Evolutionary conservation across 2,888 invertebrate species (phyloP).

Genomic region (Chrysolina americana): DNA sequence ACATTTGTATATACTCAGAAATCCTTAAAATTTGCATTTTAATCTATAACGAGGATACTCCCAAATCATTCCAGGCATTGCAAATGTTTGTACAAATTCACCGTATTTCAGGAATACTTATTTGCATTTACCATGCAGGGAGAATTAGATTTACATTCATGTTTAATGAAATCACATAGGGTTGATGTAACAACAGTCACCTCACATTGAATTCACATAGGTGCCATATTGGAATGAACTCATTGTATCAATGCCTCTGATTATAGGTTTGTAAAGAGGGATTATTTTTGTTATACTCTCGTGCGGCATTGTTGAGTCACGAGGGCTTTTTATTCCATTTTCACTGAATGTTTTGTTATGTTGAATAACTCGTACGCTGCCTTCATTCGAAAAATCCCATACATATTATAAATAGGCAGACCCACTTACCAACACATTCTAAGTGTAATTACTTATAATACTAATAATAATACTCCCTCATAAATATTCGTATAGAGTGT

Average conservation of each 20-base stretch:
- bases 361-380: not conserved
- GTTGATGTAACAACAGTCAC: constrained; percentile 18
- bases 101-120: constrained; percentile 20
- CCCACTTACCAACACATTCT: too few species aligned
- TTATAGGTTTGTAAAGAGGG: constrained; percentile 25
- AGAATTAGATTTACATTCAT: constrained; percentile 7
- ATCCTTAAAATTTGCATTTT: constrained; percentile 61
- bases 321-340: not conserved
- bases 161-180: constrained; percentile 18
- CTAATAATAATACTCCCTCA: too few species aligned
- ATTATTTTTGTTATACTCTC: constrained; percentile 23
- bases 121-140: constrained; percentile 20
- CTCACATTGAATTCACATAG: constrained; percentile 20
- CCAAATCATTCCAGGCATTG: constrained; percentile 36
- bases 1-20: constrained; percentile 58
- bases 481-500: too few species aligned
- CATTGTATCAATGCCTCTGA: constrained; percentile 11
- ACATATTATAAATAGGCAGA: too few species aligned
- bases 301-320: constrained; percentile 7
- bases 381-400: not conserved
- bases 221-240: constrained; percentile 26
- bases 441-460: too few species aligned
- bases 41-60: constrained; percentile 48
- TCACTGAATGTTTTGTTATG: constrained; percentile 7
- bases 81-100: constrained; percentile 27